Evolutionary conservation across 2,888 invertebrate genomes (phyloP), one percentile per base, ranked within the genome.

Genomic region (Orchestes rusci): DNA sequence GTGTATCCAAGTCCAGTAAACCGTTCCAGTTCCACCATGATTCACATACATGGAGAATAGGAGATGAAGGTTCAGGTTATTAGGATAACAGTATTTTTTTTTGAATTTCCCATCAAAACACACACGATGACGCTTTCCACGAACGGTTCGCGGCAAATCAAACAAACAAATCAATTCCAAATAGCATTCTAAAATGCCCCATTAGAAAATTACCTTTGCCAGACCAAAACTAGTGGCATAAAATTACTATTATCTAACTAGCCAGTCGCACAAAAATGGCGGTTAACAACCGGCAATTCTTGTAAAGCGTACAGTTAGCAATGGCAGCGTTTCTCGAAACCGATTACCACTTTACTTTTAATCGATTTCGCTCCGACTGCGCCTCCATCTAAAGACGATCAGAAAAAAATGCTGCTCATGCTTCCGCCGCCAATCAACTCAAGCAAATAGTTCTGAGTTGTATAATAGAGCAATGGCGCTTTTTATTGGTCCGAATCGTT

Each of bases 321-420:
- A 41, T 44, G 51, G 50, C n/a, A n/a, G n/a, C n/a, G 42, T 44
- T 55, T 55, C 55, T 50, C 30, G 52, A 54, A 53, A 57, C 28
- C 58, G 46, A 57, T 57, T 56, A 53, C 51, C 29, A n/a, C n/a
- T n/a, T n/a, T n/a, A n/a, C n/a, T n/a, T 40, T 52, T 57, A 58
- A 58, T 56, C 52, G 56, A 54, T 54, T 52, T 46, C 39, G 39
- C 53, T 42, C 46, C 31, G 42, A 52, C 28, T 42, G 54, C 57
- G 57, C 56, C 48, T 40, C 56, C 56, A 56, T 58, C 48, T 58
- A 53, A 12, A 50, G 55, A 46, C 16, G 30, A 16, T 8, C 19
- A 40, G 30, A 53, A 55, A 54, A 55, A 56, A 54, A 53, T 39
- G 49, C 49, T 37, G 52, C 50, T 38, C 41, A 27, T 39, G 28